Conservation (phyloP, 1,140 invertebrate species). For the Physella acuta region DNA sequence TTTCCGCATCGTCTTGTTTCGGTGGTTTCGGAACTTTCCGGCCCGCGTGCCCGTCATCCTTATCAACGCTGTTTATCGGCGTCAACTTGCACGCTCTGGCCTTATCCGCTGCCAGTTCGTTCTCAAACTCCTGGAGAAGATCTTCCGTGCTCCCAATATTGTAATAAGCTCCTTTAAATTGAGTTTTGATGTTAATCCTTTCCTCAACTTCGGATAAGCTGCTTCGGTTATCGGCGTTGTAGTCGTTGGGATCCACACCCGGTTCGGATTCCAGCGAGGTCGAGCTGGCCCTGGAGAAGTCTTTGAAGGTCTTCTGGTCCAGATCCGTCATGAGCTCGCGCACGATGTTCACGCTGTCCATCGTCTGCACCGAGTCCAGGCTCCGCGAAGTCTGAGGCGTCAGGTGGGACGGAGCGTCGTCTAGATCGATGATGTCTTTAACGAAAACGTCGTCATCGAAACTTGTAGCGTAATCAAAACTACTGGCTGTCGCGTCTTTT, state of each 20-base stretch:
- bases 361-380: background rate
- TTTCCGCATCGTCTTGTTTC: background rate
- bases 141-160: constrained; percentile 26
- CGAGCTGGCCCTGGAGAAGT: background rate
- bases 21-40: background rate
- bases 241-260: background rate
- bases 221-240: constrained; percentile 6
- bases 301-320: background rate
- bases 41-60: background rate
- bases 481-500: too few species aligned
- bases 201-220: constrained; percentile 21
- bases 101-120: constrained; percentile 2
- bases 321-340: background rate
- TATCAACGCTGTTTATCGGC: background rate
- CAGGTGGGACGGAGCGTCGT: background rate
- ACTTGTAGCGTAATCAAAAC: background rate
- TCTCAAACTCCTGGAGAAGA: constrained; percentile 17
- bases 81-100: constrained; percentile 3
- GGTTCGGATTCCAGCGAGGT: background rate
- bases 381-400: background rate
- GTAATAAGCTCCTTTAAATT: constrained; percentile 23
- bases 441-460: constrained; percentile 13
- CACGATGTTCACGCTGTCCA: background rate
- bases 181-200: constrained; percentile 12
- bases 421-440: background rate